These are phyloP conservation scores for Eublepharis macularius DNA, from an alignment of 2,113 vertebrate species.

Conservation along the genomic window DNA sequence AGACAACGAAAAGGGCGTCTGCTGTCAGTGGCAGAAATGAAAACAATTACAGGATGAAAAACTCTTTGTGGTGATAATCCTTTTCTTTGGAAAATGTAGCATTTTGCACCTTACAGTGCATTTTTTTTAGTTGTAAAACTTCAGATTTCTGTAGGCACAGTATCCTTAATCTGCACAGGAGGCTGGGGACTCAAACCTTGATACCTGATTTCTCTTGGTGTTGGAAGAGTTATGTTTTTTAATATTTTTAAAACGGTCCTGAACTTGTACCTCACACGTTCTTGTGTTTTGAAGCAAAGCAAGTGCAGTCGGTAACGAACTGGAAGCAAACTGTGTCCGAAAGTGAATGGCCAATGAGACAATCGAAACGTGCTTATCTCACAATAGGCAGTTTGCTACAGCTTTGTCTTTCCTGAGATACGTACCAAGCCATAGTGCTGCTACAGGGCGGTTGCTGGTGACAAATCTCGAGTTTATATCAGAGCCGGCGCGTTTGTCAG, in stretches of 20 bases:
- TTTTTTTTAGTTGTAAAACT: not conserved
- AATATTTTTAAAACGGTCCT: not conserved
- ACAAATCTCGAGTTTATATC: conserved; percentile 50
- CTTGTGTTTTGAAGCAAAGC: conserved; percentile 51
- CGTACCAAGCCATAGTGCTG: conserved; percentile 47
- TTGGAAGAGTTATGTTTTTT: not conserved
- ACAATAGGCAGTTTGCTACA: conserved; percentile 14
- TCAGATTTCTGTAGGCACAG: not conserved
- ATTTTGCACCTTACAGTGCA: not conserved
- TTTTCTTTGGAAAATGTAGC: conserved; percentile 30
- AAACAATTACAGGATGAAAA: conserved; percentile 43
- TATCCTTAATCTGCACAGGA: conserved; percentile 28
- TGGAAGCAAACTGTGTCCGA: conserved; percentile 60
- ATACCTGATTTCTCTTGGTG: conserved; percentile 26
- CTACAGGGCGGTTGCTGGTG: conserved; percentile 49
- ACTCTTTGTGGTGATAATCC: conserved; percentile 29
- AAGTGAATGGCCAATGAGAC: conserved; percentile 37
- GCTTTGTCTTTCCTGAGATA: conserved; percentile 34
- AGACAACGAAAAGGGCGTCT: conserved; percentile 4
- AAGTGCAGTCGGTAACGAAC: conserved; percentile 46
- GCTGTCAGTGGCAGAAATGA: conserved; percentile 45
- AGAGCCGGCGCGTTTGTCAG: conserved; percentile 33
- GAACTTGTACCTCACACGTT: conserved; percentile 37
- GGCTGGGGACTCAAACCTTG: conserved; percentile 32
- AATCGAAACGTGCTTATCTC: conserved; percentile 44